phyloP scores from a whole-genome alignment of 2,113 vertebrate species.

The Corythoichthys intestinalis region DNA sequence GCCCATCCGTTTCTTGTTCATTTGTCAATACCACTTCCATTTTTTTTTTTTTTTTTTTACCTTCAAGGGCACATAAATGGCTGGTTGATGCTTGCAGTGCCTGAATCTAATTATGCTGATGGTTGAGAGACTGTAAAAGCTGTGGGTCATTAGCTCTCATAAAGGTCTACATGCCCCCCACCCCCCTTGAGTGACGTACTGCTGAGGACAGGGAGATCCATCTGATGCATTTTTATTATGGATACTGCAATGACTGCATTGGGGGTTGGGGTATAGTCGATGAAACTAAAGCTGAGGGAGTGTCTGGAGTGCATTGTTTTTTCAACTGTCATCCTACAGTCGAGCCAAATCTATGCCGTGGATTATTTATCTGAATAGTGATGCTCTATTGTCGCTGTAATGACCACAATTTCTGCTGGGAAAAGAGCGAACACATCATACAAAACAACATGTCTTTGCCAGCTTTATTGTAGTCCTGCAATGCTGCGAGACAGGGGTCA shows the following conservation, averaged over 20 bases:
- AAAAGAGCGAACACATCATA: conserved; percentile 26
- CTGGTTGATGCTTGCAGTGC: conserved; percentile 48
- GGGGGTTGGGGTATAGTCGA: conserved; percentile 40
- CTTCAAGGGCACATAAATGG: conserved; percentile 65
- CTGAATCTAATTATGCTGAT: conserved; percentile 73
- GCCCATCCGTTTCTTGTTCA: conserved; percentile 31
- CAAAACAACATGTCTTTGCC: conserved; percentile 24
- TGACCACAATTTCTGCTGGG: conserved; percentile 23
- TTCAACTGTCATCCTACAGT: conserved; percentile 48
- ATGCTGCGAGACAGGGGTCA: conserved; percentile 2
- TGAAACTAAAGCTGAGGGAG: conserved; percentile 56
- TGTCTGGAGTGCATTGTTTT: conserved; percentile 52
- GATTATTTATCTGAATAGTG: conserved; percentile 45
- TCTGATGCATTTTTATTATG: conserved; percentile 68
- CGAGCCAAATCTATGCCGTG: conserved; percentile 39
- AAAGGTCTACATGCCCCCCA: conserved; percentile 65
- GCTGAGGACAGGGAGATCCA: conserved; percentile 61
- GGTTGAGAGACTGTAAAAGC: conserved; percentile 67
- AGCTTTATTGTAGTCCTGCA: conserved; percentile 4
- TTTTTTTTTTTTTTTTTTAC: conserved; percentile 33
- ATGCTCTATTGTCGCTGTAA: conserved; percentile 12
- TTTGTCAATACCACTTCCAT: conserved; percentile 61
- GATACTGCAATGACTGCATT: conserved; percentile 43
- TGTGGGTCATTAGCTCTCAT: conserved; percentile 69
- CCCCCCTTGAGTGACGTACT: conserved; percentile 47